A percentile compares a stretch with the other conserved stretches of the same genome.
These are phyloP conservation scores for Drosophila orosa DNA, from an alignment of 1,140 invertebrate species.

Conservation along the genomic window DNA sequence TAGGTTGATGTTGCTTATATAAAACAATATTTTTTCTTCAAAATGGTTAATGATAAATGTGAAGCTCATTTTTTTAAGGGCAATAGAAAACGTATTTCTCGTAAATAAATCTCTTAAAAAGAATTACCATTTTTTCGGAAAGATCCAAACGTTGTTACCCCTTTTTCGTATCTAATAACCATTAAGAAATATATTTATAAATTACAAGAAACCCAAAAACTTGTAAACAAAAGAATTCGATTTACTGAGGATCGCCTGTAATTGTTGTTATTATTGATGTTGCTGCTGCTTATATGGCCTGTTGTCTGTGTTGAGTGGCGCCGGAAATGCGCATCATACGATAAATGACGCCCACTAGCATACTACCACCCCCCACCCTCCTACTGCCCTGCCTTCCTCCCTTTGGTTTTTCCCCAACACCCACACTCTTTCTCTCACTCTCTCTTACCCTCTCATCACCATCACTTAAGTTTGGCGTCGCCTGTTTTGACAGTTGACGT, in stretches of 20 bases:
- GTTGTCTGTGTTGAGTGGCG: constrained; percentile 61
- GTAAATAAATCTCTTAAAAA: neutral
- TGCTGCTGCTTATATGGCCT: constrained; percentile 11
- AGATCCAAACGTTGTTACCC: neutral
- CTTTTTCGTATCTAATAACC: neutral
- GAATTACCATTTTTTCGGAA: neutral
- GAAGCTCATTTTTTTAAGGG: neutral
- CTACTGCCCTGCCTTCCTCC: neutral
- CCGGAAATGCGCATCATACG: constrained; percentile 71
- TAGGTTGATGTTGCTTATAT: too few species aligned
- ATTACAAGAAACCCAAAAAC: neutral
- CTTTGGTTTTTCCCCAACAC: constrained; percentile 11
- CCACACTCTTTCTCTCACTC: neutral
- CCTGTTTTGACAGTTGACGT: constrained; percentile 72
- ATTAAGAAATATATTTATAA: neutral
- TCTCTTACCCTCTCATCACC: constrained; percentile 1
- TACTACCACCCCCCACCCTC: constrained; percentile 1
- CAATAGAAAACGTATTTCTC: neutral
- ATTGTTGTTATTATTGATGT: constrained; percentile 27
- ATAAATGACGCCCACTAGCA: constrained; percentile 61
- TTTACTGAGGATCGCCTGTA: constrained; percentile 9
- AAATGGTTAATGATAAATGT: too few species aligned
- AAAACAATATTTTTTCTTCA: too few species aligned
- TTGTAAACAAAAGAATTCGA: neutral
- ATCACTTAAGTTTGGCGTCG: constrained; percentile 50